phyloP scores from a whole-genome alignment of 1,140 invertebrate species.

The Heliconius hermathena region DNA sequence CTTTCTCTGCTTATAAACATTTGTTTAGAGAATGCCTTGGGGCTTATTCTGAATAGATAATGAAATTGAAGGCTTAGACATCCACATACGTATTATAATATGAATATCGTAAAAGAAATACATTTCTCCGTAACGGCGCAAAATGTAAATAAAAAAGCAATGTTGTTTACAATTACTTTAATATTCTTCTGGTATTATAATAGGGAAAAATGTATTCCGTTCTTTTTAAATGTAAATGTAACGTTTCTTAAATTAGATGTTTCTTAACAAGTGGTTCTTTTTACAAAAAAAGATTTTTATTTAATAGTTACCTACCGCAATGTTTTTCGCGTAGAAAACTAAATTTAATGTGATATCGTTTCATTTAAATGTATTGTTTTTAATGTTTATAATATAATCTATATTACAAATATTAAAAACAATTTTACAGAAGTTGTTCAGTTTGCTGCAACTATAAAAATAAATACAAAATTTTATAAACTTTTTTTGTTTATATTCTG shows the following conservation, averaged over 20 bases:
- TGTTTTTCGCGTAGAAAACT: no score
- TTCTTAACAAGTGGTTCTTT: not conserved
- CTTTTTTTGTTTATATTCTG: no score
- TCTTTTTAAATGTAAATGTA: not conserved
- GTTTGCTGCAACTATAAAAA: no score
- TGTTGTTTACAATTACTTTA: conserved; percentile 6
- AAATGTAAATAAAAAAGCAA: conserved; percentile 19
- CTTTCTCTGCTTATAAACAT: conserved; percentile 4
- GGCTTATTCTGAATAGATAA: conserved; percentile 28
- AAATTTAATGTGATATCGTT: no score
- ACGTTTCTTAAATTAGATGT: not conserved
- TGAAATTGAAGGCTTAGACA: conserved; percentile 26
- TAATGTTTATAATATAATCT: no score
- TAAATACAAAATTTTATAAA: no score
- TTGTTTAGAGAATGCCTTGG: conserved; percentile 24
- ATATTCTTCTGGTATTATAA: conserved; percentile 8
- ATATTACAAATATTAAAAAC: no score
- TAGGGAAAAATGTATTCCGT: not conserved
- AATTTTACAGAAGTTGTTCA: no score
- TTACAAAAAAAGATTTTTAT: no score
- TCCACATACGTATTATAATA: not conserved
- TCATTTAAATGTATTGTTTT: no score
- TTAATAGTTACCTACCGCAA: no score
- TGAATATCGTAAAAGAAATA: conserved; percentile 12
- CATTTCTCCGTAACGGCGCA: not conserved